Evolutionary conservation across 1,140 invertebrate species (phyloP), one percentile per base, ranked within the genome.

Genomic region (Papilio machaon): DNA sequence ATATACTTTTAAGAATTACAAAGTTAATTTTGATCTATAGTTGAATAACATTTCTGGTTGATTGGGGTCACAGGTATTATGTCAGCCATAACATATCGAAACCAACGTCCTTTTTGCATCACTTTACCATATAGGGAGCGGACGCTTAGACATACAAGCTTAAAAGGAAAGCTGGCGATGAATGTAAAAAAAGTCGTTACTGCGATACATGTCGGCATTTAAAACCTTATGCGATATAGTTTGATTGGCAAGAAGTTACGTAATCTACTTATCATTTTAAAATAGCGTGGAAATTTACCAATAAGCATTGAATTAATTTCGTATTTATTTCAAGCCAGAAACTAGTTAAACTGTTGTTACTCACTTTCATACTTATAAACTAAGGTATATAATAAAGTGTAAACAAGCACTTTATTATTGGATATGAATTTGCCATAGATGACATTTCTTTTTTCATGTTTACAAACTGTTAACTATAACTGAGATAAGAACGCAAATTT

Each of bases 41-140:
- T 75, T 75, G n/a, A 52, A 49, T 75, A 75, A 75, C 35, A 76
- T 47, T 49, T 76, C 9, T 52, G 47, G 19, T 47, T 4, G 8
- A 54, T 76, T 52, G 43, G 13, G 74, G 74, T 76, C 74, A 76
- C 2, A 2, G 6, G 47, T 76, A 52, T 76, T 76, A 76, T 76
- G 74, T 76, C 74, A 76, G 74, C 17, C 11, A 70, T 35, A 67
- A 35, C 13, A 15, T 35, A 46, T 46, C 35, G n/a, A 43, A 38
- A 30, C 47, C 46, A 17, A 23, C n/a, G 47, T 76, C 74, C 43
- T 46, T 49, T 76, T 76, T 76, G 54, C 74, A 76, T 76, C 43
- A 76, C 46, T 52, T 23, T 54, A 23, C 74, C 74, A 52, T 76
- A 15, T 76, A 76, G 23, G 47, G 47, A 49, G 35, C 74, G 74